These are phyloP conservation scores for Aspidoscelis tigris DNA, from an alignment of 2,113 vertebrate species.

Conservation along the genomic window DNA sequence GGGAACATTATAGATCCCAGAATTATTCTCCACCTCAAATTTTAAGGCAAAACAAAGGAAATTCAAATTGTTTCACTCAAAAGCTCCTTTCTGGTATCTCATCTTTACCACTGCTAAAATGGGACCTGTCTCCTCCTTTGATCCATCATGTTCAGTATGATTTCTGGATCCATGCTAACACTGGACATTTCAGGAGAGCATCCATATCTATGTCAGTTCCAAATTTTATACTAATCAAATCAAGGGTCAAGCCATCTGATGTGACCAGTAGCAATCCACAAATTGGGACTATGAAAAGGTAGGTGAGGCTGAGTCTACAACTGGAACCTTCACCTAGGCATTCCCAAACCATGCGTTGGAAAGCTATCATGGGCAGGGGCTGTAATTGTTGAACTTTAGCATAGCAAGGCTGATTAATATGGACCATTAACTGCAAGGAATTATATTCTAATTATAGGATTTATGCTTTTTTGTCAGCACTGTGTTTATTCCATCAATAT, in stretches of 20 bases:
- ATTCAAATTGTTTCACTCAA: background rate
- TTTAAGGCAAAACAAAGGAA: background rate
- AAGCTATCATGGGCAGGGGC: no score
- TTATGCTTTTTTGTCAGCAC: constrained; percentile 7
- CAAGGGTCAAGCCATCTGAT: background rate
- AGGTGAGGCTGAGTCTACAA: no score
- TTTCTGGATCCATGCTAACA: no score
- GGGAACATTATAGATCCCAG: background rate
- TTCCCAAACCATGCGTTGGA: no score
- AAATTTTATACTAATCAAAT: no score
- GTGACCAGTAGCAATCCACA: background rate
- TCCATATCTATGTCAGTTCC: background rate
- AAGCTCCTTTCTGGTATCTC: background rate
- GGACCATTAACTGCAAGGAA: constrained; percentile 10
- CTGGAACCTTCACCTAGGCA: background rate
- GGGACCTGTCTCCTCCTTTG: no score
- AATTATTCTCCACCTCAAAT: background rate
- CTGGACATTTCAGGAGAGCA: background rate
- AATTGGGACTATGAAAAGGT: no score
- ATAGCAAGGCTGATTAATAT: background rate
- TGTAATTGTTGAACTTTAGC: background rate
- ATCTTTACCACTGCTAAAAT: no score
- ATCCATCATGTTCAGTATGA: no score
- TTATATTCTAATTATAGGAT: constrained; percentile 1
- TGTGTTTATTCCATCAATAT: constrained; percentile 40